Base-by-base conservation (phyloP, 2,888 invertebrate species). In the Drosophila gaucha region DNA sequence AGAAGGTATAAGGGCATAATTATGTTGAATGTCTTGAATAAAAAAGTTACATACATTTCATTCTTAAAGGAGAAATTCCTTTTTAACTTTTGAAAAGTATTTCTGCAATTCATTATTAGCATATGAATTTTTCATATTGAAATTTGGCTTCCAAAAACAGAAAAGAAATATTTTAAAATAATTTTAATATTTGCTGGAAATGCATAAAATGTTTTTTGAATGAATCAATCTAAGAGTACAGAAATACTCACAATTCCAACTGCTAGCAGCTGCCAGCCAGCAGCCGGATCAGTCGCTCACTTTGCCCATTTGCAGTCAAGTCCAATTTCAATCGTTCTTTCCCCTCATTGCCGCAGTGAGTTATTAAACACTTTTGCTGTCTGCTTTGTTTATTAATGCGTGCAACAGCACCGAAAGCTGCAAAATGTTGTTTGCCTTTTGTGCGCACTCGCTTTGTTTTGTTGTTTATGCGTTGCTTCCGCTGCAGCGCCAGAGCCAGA, bases 301-400 rank as follows among this genome's bases (percentile, higher is more conserved):
- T 66, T 44, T 14, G 39, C 33, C 28, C 55, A 51, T 41, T 63
- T 50, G 26, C 30, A 66, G 36, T 41, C 14, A 14, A 24, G 41
- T 18, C 0, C 22, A 4, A 16, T 16, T 16, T 8, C 18, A 24
- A 1, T 30, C 12, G 16, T 5, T n/a, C 14, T 18, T 33, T 4
- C 9, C 12, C 26, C 30, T 26, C 3, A n/a, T 9, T 39, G 39
- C 51, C 22, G 14, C 51, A 31, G 65, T 75, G 84, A 78, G 84
- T 83, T 78, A 78, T 78, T 78, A 83, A 78, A 83, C 78, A 78
- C 75, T 78, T 76, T 82, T 71, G 79, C 84, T 79, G 84, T 72
- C 84, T 75, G 80, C 57, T 49, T 57, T 75, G 76, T 66, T 78
- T 79, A 83, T 78, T 78, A 79, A 78, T 78, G 78, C 62, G 72